Evolutionary conservation across 2,113 vertebrate species (phyloP).

Genomic region (Ahaetulla prasina): DNA sequence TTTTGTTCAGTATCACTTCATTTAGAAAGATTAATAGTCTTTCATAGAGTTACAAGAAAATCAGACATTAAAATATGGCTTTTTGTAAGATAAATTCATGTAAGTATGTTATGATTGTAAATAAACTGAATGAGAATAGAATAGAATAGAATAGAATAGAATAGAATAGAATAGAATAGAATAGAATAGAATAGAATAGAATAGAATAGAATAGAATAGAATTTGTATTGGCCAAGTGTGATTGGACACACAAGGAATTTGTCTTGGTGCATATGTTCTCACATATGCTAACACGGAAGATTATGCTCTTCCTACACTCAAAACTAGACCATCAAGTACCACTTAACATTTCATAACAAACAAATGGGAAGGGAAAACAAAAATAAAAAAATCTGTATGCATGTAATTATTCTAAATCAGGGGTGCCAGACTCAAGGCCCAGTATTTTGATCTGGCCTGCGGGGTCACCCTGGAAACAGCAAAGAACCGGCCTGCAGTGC

Average conservation of each 20-base stretch:
- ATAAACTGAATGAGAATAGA: neutral
- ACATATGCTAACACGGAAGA: neutral
- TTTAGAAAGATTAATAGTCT: neutral
- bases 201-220: too few species aligned
- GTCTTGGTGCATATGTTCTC: too few species aligned
- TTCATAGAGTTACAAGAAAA: neutral
- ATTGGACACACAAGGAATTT: too few species aligned
- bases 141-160: too few species aligned
- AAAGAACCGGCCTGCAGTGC: too few species aligned
- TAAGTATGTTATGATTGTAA: neutral
- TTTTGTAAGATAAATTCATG: neutral
- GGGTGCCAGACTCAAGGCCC: too few species aligned
- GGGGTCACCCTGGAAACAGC: too few species aligned
- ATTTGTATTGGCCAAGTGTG: too few species aligned
- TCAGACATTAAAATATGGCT: neutral
- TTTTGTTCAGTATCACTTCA: neutral
- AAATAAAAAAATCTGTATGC: neutral
- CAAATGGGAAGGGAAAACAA: neutral
- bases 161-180: too few species aligned
- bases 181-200: too few species aligned
- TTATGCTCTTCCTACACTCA: neutral
- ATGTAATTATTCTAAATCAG: neutral
- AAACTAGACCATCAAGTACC: neutral
- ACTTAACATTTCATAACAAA: neutral
- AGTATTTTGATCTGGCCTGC: too few species aligned